These are phyloP conservation scores for Trichacis sp. DNA, from an alignment of 2,888 invertebrate species.

Conservation along the genomic window DNA sequence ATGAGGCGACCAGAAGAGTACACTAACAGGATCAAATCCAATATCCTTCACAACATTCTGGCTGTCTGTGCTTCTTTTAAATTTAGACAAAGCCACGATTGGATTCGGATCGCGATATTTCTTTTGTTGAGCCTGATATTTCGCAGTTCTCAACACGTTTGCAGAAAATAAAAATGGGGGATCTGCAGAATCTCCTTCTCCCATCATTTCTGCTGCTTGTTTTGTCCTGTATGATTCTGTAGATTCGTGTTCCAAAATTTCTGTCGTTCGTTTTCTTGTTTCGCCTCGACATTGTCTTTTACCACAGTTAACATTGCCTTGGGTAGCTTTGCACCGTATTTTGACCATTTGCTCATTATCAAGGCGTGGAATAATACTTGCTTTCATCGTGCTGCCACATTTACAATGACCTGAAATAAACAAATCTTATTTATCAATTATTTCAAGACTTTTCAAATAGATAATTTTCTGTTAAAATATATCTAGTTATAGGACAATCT, in stretches of 20 bases:
- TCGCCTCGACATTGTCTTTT: constrained; percentile 18
- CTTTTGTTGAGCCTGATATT: background rate
- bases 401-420: constrained; percentile 19
- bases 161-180: constrained; percentile 14
- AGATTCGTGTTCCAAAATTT: background rate
- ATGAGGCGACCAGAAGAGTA: constrained; percentile 18
- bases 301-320: constrained; percentile 11
- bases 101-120: constrained; percentile 18
- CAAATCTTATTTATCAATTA: too few species aligned
- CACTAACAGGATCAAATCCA: constrained; percentile 8
- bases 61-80: constrained; percentile 10
- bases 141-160: constrained; percentile 9
- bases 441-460: too few species aligned
- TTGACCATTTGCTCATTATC: constrained; percentile 9
- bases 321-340: constrained; percentile 7
- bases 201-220: constrained; percentile 12
- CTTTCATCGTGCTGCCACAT: constrained; percentile 6
- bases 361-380: constrained; percentile 2
- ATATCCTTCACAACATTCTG: constrained; percentile 10
- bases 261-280: background rate
- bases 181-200: constrained; percentile 1
- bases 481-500: too few species aligned
- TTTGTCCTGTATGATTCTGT: background rate
- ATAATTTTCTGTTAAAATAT: too few species aligned
- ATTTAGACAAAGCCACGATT: constrained; percentile 1